Percentiles rank a stretch among this genome's conserved stretches.
Evolutionary conservation across 2,888 invertebrate species (phyloP).

Genomic region (Agonum fuliginosum): DNA sequence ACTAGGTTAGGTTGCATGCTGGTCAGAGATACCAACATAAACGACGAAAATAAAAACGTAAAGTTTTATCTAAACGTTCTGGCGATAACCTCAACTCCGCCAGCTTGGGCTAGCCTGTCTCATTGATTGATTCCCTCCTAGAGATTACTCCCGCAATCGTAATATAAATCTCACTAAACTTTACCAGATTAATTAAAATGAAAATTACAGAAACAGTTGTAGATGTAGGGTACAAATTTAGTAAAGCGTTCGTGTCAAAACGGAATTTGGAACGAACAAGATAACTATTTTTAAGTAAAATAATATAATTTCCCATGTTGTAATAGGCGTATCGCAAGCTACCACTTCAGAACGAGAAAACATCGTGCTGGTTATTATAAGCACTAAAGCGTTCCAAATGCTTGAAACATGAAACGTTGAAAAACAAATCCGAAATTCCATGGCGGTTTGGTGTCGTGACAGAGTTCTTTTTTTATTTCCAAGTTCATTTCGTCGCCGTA

Average conservation of each 20-base stretch:
- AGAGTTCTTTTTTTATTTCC: constrained; percentile 42
- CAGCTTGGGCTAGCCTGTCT: constrained; percentile 5
- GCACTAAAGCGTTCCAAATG: constrained; percentile 43
- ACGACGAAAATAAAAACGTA: constrained; percentile 42
- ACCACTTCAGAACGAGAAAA: constrained; percentile 44
- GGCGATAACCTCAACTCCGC: constrained; percentile 25
- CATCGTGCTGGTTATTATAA: constrained; percentile 33
- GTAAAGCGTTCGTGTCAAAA: neutral
- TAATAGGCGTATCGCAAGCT: constrained; percentile 33
- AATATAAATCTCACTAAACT: constrained; percentile 21
- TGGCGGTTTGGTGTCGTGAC: constrained; percentile 43
- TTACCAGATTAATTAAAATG: constrained; percentile 11
- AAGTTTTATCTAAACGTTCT: constrained; percentile 28
- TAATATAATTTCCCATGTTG: constrained; percentile 33
- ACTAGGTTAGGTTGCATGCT: constrained; percentile 20
- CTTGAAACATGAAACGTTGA: constrained; percentile 46
- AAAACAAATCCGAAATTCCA: constrained; percentile 47
- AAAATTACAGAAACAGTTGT: constrained; percentile 5
- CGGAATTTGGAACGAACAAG: constrained; percentile 37
- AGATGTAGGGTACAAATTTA: constrained; percentile 6
- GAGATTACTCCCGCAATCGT: neutral
- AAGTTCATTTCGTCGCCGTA: constrained; percentile 53
- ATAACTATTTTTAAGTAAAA: constrained; percentile 44
- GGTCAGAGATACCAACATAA: constrained; percentile 15
- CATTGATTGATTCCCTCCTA: constrained; percentile 25